These are phyloP conservation scores for Thyatira batis DNA, from an alignment of 2,888 invertebrate species.

Conservation along the genomic window DNA sequence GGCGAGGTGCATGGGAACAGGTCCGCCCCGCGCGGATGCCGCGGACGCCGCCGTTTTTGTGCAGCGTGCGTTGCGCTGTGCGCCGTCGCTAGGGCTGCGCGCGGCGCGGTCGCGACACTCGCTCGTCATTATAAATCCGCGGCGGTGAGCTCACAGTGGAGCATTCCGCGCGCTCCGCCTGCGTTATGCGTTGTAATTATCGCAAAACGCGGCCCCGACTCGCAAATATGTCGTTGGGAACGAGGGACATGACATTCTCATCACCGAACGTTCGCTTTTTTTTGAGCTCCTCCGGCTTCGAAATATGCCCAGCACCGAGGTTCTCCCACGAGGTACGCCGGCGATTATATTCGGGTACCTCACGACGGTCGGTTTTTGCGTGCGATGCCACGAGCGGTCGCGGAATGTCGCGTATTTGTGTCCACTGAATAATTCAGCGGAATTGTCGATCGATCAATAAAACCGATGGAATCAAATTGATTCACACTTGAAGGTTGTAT, in stretches of 20 bases:
- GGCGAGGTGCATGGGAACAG: conserved; percentile 65
- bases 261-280: conserved; percentile 76
- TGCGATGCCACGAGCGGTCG: conserved; percentile 60
- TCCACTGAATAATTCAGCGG: conserved; percentile 78
- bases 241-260: conserved; percentile 81
- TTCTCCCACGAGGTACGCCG: conserved; percentile 69
- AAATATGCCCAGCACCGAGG: conserved; percentile 57
- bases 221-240: conserved; percentile 81
- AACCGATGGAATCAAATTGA: conserved; percentile 78
- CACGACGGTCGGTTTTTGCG: conserved; percentile 60
- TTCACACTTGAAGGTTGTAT: conserved; percentile 78
- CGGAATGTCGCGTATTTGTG: conserved; percentile 76
- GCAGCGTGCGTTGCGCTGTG: conserved; percentile 43
- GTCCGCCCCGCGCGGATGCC: conserved; percentile 65
- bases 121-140: conserved; percentile 76
- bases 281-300: conserved; percentile 55
- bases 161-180: conserved; percentile 71
- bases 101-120: conserved; percentile 63
- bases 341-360: conserved; percentile 60
- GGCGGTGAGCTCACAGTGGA: conserved; percentile 77
- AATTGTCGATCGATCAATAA: conserved; percentile 80
- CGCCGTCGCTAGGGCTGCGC: conserved; percentile 59
- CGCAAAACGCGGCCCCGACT: conserved; percentile 77
- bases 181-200: conserved; percentile 81
- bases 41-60: conserved; percentile 65